Base-by-base conservation (phyloP, 1,140 invertebrate genomes). In the Gryon sp. region DNA sequence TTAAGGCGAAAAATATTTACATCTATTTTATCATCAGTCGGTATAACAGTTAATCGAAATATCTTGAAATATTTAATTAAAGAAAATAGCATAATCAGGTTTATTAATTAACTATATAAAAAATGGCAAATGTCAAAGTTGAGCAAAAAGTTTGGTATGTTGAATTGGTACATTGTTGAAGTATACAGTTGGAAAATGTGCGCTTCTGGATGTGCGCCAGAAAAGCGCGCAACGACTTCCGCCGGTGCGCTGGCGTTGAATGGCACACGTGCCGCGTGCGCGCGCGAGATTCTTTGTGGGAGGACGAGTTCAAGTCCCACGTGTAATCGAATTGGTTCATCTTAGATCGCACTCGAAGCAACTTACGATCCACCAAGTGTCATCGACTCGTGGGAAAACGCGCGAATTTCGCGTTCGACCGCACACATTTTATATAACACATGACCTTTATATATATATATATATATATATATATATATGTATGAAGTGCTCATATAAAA, bases 211-310 rank as follows among this genome's bases (percentile, higher is more conserved):
- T 41, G 38, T 55, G 45, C 48, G 76, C 76, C 79, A 81, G 69
- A 57, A 75, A 78, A 77, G 60, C 59, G 62, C 57, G 65, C 19
- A 76, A 69, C 52, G 52, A 76, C 73, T 74, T 77, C 69, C 74
- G 63, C 41, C 45, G 38, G n/a, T n/a, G n/a, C n/a, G n/a, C n/a
- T 48, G 55, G 30, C 66, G 36, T 63, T 59, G 38, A 45, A 70
- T 70, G 59, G 60, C 65, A 55, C 70, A 79, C 70, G 76, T 66
- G 62, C 53, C 68, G 59, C 41, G 60, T n/a, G n/a, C n/a, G n/a
- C 26, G 45, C 60, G 40, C 43, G 30, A 34, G 2, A n/a, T 7
- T 12, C 53, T 36, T 20, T 18, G 60, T 63, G 52, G 53, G 43
- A 70, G 59, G 40, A 68, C 24, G 46, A 46, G 59, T 40, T 34